Base-by-base conservation (phyloP, 2,888 invertebrate genomes). In the Tortrix viridana region DNA sequence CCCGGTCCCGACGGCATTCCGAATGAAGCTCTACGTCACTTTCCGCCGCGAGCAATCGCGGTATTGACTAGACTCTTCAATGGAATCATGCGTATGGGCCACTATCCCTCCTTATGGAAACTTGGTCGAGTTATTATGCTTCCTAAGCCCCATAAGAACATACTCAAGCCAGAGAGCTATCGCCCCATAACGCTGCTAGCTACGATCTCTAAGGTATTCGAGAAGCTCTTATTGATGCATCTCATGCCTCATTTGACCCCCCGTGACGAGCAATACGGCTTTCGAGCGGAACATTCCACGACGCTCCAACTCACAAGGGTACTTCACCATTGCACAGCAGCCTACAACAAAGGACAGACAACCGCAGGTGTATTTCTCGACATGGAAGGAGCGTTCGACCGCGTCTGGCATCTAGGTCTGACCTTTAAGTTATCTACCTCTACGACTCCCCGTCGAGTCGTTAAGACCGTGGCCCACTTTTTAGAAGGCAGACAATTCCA, bases 391-490 rank as follows among this genome's bases (percentile, higher is more conserved):
- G n/a, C n/a, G n/a, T n/a, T n/a, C n/a, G n/a, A n/a, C n/a, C n/a
- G n/a, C n/a, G 58, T 58, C 6, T 44, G 58, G 50, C 58, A 58
- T 12, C 32, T 9, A 23, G 50, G 58, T 12, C 43, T 58, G 32
- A 19, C 50, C 1, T 48, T 16, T 32, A 64, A 64, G 26, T 4
- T 63, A 16, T 38, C 54, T 9, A 41, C 23, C 37, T 44, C 65
- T 6, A 26, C 49, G 1, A 20, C 54, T 6, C 54, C 61, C 9
- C 20, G 53, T 0, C 41, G 58, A 23, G 12, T 61, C 5, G 66
- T 71, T 0, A 65, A 69, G 65, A 60, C 76, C 2, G 60, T 80
- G 1, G 22, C 54, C 6, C 65, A 67, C 5, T 79, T 71, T 54
- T 56, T 79, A 3, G 19, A n/a, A 5, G 63, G 74, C 2, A 55